These are phyloP conservation scores for Rhipidura dahli DNA, from an alignment of 2,113 vertebrate genomes.

Conservation along the genomic window DNA sequence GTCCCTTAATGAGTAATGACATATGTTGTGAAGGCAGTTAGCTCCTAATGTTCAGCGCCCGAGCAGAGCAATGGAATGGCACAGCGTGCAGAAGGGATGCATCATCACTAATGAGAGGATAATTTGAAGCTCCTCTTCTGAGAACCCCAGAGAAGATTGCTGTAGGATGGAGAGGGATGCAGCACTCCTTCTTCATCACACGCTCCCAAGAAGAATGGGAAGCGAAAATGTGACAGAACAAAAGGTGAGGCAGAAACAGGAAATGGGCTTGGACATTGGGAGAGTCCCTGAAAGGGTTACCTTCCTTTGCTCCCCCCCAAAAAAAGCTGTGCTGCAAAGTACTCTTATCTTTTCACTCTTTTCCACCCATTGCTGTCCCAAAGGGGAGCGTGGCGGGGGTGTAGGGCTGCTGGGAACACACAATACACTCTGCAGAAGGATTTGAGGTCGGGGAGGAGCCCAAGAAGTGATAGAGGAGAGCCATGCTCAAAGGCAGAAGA, in stretches of 20 bases:
- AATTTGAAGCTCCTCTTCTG: conserved; percentile 84
- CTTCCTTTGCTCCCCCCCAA: not conserved
- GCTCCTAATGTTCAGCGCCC: conserved; percentile 86
- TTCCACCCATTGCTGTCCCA: not conserved
- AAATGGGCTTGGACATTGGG: not conserved
- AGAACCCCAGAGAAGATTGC: conserved; percentile 75
- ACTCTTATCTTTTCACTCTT: not conserved
- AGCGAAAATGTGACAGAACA: not conserved
- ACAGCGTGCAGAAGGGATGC: conserved; percentile 89
- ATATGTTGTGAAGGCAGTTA: conserved; percentile 97
- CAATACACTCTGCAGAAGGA: not conserved
- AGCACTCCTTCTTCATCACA: conserved; percentile 4
- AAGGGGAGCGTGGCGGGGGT: rapidly evolving
- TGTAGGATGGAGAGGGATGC: conserved; percentile 62
- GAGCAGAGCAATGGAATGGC: conserved; percentile 84
- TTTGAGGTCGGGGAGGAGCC: not conserved
- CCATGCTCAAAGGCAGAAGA: not conserved
- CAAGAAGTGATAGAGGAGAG: not conserved
- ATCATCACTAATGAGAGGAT: conserved; percentile 95
- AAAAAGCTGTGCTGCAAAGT: not conserved
- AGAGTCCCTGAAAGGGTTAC: not conserved
- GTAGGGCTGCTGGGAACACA: not conserved
- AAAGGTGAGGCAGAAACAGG: not conserved
- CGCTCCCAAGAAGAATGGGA: not conserved
- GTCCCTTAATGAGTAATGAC: conserved; percentile 98